A percentile compares a stretch with the other conserved stretches of the same genome.
phyloP scores from a whole-genome alignment of 2,113 vertebrate genomes.

The Procapra przewalskii region DNA sequence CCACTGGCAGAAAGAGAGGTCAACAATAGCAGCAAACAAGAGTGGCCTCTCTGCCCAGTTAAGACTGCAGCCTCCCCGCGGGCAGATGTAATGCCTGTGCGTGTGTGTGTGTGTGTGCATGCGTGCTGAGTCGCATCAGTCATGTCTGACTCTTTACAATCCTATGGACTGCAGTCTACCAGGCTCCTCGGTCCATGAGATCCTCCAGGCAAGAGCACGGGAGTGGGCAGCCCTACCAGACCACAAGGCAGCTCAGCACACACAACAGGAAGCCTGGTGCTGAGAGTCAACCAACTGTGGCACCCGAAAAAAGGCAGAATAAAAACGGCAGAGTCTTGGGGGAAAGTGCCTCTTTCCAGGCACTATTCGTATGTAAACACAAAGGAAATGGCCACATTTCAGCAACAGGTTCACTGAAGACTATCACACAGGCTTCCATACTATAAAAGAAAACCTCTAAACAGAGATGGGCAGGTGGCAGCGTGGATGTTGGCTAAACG shows the following conservation, averaged over 20 bases:
- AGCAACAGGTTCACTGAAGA: neutral
- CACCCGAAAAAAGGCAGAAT: neutral
- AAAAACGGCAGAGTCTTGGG: neutral
- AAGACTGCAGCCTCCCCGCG: neutral
- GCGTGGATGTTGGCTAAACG: neutral
- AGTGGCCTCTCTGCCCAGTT: neutral
- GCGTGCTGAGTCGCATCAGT: neutral
- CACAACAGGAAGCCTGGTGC: neutral
- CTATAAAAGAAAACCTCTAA: neutral
- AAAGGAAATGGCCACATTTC: neutral
- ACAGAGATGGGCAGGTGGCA: neutral
- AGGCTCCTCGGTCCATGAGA: neutral
- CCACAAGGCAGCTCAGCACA: neutral
- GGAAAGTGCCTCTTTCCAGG: neutral
- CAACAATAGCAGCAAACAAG: neutral
- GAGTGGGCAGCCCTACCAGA: neutral
- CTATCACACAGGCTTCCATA: neutral
- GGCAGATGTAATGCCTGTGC: neutral
- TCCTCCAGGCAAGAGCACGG: neutral
- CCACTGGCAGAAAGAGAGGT: neutral
- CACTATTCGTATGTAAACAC: neutral
- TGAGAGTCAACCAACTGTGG: neutral
- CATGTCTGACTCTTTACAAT: neutral
- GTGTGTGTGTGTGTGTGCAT: neutral
- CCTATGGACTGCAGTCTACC: neutral